These are phyloP conservation scores for Ptychadena robeensis DNA, from an alignment of 2,797 vertebrate species.

Conservation along the genomic window DNA sequence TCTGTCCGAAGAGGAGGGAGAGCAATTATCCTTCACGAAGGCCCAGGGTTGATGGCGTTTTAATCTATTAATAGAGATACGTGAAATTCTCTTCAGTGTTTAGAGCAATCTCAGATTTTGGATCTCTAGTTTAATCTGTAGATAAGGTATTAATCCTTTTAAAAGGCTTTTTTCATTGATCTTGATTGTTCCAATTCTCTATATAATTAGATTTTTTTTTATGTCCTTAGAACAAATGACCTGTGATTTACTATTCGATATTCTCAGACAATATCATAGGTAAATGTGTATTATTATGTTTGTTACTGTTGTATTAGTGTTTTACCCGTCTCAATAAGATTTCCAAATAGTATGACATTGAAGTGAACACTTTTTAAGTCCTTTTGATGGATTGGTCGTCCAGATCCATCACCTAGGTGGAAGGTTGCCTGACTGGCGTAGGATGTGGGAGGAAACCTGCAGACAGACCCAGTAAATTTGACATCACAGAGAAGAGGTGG, in stretches of 20 bases:
- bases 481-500: no score
- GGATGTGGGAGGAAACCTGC: no score
- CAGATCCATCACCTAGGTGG: no score
- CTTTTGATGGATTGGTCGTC: no score
- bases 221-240: neutral
- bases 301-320: no score
- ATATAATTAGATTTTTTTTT: neutral
- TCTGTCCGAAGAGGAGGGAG: neutral
- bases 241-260: neutral
- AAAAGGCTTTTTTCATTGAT: neutral
- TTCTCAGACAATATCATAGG: neutral
- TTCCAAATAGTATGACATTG: no score
- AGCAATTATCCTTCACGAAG: conserved; percentile 2
- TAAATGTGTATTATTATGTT: no score
- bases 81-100: neutral
- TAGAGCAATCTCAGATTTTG: neutral
- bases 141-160: neutral
- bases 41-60: neutral
- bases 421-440: no score
- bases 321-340: no score
- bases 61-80: conserved; percentile 2
- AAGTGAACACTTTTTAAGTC: no score
- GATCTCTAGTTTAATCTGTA: neutral
- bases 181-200: neutral
- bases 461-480: no score